These are phyloP conservation scores for Daubentonia madagascariensis DNA, from an alignment of 2,113 vertebrate genomes.

Conservation along the genomic window DNA sequence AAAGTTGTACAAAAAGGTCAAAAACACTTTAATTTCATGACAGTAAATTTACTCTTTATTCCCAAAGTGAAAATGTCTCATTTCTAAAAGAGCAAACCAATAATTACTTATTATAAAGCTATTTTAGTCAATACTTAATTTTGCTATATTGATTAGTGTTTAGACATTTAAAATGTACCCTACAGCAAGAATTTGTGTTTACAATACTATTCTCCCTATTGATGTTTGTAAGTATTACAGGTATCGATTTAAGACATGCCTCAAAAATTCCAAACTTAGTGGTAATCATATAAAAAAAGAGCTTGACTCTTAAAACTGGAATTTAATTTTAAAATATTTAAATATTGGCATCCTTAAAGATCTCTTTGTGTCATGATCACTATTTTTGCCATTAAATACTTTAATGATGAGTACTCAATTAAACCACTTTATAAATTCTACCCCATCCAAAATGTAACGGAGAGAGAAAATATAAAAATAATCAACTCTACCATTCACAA, in stretches of 20 bases:
- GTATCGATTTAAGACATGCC: slow-evolving; percentile 88
- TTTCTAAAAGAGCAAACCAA: slow-evolving; percentile 97
- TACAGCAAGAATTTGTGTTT: slow-evolving; percentile 89
- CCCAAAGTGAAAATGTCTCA: slow-evolving; percentile 90
- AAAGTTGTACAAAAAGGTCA: slow-evolving; percentile 84
- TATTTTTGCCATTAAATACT: neutral
- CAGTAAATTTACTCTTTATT: slow-evolving; percentile 87
- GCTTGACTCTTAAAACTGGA: slow-evolving; percentile 56
- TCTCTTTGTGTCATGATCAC: neutral
- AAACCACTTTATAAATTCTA: slow-evolving; percentile 13
- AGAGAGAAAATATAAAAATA: neutral
- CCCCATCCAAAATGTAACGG: neutral
- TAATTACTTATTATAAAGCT: slow-evolving; percentile 96
- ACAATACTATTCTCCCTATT: slow-evolving; percentile 84
- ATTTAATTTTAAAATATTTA: slow-evolving; percentile 73
- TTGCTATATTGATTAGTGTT: slow-evolving; percentile 95
- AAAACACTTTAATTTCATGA: slow-evolving; percentile 86
- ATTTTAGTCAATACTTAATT: slow-evolving; percentile 99
- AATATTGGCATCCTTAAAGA: slow-evolving; percentile 53
- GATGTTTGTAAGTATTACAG: slow-evolving; percentile 89
- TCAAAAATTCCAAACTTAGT: slow-evolving; percentile 93
- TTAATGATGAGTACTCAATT: neutral
- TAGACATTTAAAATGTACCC: slow-evolving; percentile 93
- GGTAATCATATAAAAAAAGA: slow-evolving; percentile 86
- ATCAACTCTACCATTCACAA: slow-evolving; percentile 30